Evolutionary conservation across 2,113 vertebrate species (phyloP), one percentile per base, ranked within the genome.

Genomic region (Centropus unirufus): DNA sequence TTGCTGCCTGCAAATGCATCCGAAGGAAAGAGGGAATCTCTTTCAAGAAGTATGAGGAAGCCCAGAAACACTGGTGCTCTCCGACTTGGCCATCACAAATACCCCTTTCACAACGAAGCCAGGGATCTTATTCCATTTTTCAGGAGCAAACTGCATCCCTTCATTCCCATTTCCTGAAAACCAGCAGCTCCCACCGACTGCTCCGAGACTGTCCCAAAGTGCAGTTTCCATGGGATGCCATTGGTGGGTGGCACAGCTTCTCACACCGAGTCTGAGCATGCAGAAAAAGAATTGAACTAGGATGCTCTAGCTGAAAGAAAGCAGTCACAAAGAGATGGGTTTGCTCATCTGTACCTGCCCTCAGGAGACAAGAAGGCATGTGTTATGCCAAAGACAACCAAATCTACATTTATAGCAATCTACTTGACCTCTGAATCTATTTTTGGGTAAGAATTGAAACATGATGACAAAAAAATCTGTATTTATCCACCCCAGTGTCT

Each of bases 11-110:
- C 22, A 44, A 57, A 12, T 1, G 9, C 4, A 69, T 26, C 8
- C 29, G 24, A 54, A 67, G 52, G 22, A 39, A 72, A 73, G 12
- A 72, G 4, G 22, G 4, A 2, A 20, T 12, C 26, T 90, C 24
- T 47, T 75, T 74, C 23, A 46, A 54, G 73, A 17, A 57, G 5
- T 5, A 36, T 3, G 1, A 79, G 13, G 24, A 7, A 83, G 27
- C 14, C 34, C 58, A 79, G 66, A 79, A 91, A 87, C 8, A 61
- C 11, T 39, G 40, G 18, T 11, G 30, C n/a, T 11, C 57, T 30
- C 24, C 0, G 0, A 77, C 30, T 7, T 9, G 9, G n/a, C 1
- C 8, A 62, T 6, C 30, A 62, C 26, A 86, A 51, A 55, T 36
- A 73, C 14, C 24, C 64, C 47, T 63, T 67, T 4, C 62, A 49